Evolutionary conservation across 2,113 vertebrate genomes (phyloP), one percentile per base, ranked within the genome.

Genomic region (Grammatotria lemairii): DNA sequence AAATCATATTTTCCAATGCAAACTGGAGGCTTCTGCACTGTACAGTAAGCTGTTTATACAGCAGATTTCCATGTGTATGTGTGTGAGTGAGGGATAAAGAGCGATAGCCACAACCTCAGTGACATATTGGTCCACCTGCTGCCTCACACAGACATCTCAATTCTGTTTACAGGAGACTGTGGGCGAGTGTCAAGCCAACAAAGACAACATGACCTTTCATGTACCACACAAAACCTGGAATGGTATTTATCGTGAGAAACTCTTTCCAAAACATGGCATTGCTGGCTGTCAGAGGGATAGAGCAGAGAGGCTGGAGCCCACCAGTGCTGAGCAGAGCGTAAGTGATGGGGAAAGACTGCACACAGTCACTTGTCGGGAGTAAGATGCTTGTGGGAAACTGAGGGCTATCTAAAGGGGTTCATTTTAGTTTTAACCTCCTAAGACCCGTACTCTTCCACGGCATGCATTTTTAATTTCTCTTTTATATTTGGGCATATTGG

Each of bases 201-300:
- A 94, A 92, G 90, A 94, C 91, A 93, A 93, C 93, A 85, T 90
- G 92, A 94, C 93, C 92, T 93, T 94, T 94, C n/a, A 45, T 35
- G 57, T 81, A 19, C 88, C 87, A 57, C 91, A 92, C 92, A 94
- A 89, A 92, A 92, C 70, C 81, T 82, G 94, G 93, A 94, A 94
- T 92, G 91, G 89, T 87, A 91, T 94, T 91, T 91, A 94, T 94
- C 83, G 19, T 87, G 78, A 85, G 85, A 83, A 51, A 49, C 81
- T 84, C 82, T 92, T 93, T 95, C 90, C 88, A 95, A 92, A 94
- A 94, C 87, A 94, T 55, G 93, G 92, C 85, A 83, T 40, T 28
- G 87, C 82, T 28, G 86, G 81, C 83, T 91, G 83, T 88, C 70
- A 75, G 70, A 38, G 49, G 31, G 80, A 65, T 4, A 19, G 35